Base-by-base conservation (phyloP, 2,888 invertebrate species). In the Caenorhabditis wallacei region DNA sequence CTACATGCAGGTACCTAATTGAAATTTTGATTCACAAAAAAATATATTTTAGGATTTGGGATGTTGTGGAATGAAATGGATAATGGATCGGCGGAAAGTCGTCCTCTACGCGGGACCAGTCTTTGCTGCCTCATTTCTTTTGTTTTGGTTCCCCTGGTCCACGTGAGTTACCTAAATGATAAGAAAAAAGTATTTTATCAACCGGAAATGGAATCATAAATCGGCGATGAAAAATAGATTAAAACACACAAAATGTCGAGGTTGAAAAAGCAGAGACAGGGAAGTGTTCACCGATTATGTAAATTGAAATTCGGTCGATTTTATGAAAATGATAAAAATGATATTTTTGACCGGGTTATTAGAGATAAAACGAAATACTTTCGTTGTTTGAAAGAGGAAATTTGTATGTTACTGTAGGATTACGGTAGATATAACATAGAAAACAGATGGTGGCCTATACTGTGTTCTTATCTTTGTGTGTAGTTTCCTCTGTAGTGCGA, bases 61-160 rank as follows among this genome's bases (percentile, higher is more conserved):
- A 24, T 83, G 66, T 18, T 87, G 87, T 56, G 87, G 87, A 43
- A 88, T 88, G 78, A 86, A 78, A 59, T 88, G 88, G 88, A 88
- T 88, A 11, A 88, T 85, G 87, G 87, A 88, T 74, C 59, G 88
- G 40, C 35, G 88, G 48, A 88, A 88, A 51, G 88, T 92, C 53
- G 91, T 93, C 30, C 85, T 92, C 16, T 92, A 92, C 82, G 91
- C 92, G 3, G 92, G 92, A 0, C 93, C 93, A 2, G 87, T 92
- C 0, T 92, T 92, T 85, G 91, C 91, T 7, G 46, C 92, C 5
- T 90, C 92, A 0, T 93, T 92, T 76, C 84, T 93, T 13, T 79
- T 93, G 4, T 89, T 91, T 40, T 92, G 92, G 92, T 92, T 92
- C 68, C 92, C 93, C 0, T 93, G 93, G 93, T 87, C 87, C 8